Conservation (phyloP, 2,888 invertebrate species). For the Agrotis segetum region DNA sequence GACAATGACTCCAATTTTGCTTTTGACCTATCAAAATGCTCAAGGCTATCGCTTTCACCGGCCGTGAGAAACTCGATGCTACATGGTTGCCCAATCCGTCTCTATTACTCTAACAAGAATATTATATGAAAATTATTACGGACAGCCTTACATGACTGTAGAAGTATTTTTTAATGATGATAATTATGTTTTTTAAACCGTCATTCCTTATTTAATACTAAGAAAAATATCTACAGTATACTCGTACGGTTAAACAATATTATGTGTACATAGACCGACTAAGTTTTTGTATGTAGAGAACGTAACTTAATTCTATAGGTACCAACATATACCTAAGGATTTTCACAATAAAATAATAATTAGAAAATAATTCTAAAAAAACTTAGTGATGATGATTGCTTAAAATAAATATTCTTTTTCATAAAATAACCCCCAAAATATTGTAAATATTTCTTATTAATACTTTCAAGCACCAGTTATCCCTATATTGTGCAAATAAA, state of each 20-base stretch:
- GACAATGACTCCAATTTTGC: slow-evolving; percentile 80
- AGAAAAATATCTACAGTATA: neutral
- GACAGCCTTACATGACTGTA: neutral
- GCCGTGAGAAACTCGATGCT: slow-evolving; percentile 42
- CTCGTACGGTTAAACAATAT: neutral
- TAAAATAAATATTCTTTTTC: no score
- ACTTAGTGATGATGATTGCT: no score
- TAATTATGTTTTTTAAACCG: slow-evolving; percentile 19
- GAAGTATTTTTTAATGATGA: slow-evolving; percentile 11
- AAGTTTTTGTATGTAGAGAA: no score
- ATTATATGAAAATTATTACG: neutral
- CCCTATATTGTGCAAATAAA: neutral
- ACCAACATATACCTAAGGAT: no score
- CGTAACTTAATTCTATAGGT: no score
- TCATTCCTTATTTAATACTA: slow-evolving; percentile 7
- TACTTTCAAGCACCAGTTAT: neutral
- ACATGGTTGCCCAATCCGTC: slow-evolving; percentile 38
- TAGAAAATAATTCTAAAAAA: no score
- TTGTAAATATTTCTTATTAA: no score
- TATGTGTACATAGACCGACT: no score
- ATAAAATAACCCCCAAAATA: no score
- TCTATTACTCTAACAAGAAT: slow-evolving; percentile 17
- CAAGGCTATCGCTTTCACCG: slow-evolving; percentile 76
- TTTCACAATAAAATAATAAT: no score
- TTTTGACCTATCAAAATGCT: slow-evolving; percentile 66